Evolutionary conservation across 2,113 vertebrate species (phyloP).

Genomic region (Strigops habroptila): DNA sequence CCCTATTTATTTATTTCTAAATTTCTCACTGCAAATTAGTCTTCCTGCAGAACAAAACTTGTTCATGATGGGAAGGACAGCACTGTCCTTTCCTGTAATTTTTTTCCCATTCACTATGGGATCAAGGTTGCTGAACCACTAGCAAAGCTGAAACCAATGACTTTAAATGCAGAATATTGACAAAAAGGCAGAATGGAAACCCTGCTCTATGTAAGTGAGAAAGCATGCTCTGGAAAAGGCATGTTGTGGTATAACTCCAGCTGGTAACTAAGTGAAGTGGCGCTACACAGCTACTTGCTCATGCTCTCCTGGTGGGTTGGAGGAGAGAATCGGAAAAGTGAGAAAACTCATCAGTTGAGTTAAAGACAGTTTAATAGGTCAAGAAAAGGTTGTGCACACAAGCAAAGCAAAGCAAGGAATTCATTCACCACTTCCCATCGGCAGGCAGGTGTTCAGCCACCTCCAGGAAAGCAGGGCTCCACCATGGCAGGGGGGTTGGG

Average conservation of each 20-base stretch:
- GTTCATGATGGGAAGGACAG: background rate
- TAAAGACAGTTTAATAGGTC: background rate
- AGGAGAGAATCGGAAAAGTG: background rate
- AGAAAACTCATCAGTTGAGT: background rate
- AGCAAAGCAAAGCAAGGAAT: background rate
- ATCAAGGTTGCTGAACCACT: conserved; percentile 10
- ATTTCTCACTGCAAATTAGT: background rate
- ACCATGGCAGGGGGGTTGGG: background rate
- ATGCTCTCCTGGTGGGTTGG: accelerated
- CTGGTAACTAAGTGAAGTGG: background rate
- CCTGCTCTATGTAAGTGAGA: background rate
- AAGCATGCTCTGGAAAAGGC: background rate
- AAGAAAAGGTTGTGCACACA: background rate
- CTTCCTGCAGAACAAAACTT: background rate
- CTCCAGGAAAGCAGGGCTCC: background rate
- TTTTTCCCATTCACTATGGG: conserved; percentile 4
- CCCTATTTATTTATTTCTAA: background rate
- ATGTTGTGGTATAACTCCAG: background rate
- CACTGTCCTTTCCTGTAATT: background rate
- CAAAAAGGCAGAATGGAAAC: background rate
- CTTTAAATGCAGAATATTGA: conserved; percentile 30
- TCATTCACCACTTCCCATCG: background rate
- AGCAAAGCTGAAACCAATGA: background rate
- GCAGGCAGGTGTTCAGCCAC: background rate
- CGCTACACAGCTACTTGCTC: background rate